These are phyloP conservation scores for Betta splendens DNA, from an alignment of 2,797 vertebrate species.

Conservation along the genomic window DNA sequence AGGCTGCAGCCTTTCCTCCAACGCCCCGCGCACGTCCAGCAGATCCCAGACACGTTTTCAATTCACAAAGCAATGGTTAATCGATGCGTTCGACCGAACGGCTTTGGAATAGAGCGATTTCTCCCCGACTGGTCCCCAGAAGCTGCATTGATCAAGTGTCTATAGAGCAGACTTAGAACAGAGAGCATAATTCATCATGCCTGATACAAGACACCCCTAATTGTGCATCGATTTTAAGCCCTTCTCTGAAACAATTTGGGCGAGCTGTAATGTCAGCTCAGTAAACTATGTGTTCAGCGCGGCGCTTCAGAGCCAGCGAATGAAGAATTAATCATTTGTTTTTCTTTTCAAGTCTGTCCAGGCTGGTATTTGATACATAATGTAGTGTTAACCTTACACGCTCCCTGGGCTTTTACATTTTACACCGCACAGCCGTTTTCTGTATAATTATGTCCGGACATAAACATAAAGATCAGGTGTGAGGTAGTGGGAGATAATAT, in stretches of 20 bases:
- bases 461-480: constrained; percentile 16
- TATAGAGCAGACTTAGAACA: constrained; percentile 66
- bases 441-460: constrained; percentile 19
- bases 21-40: constrained; percentile 32
- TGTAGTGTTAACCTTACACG: constrained; percentile 13
- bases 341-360: constrained; percentile 40
- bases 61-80: constrained; percentile 72
- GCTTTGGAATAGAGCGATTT: constrained; percentile 76
- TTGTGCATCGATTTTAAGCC: constrained; percentile 74
- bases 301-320: constrained; percentile 37
- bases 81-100: constrained; percentile 75
- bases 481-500: constrained; percentile 11
- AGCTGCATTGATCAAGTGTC: constrained; percentile 76
- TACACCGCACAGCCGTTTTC: background rate
- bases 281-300: constrained; percentile 67
- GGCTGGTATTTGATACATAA: constrained; percentile 29
- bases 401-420: constrained; percentile 13
- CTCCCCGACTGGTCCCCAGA: constrained; percentile 56
- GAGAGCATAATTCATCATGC: constrained; percentile 77
- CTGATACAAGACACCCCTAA: constrained; percentile 77
- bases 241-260: constrained; percentile 70
- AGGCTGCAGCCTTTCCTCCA: constrained; percentile 22
- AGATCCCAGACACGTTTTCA: constrained; percentile 61
- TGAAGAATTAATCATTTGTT: constrained; percentile 61
- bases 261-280: constrained; percentile 67